Evolutionary conservation across 2,113 vertebrate species (phyloP).

Genomic region (Dolichotis patagonum): DNA sequence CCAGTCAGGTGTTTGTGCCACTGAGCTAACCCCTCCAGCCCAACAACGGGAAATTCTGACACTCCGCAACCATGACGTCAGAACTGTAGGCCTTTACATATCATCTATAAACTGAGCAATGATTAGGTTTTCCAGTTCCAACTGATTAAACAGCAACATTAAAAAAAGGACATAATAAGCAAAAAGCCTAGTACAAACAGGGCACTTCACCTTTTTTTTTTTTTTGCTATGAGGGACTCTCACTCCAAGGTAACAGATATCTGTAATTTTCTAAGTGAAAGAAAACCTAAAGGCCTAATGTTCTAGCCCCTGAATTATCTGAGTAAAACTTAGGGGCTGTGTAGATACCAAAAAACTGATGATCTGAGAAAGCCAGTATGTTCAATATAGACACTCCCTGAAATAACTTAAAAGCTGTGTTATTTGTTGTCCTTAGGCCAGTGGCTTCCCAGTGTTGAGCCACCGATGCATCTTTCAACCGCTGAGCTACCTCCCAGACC

Average conservation of each 20-base stretch:
- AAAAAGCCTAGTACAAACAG: neutral
- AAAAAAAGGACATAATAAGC: neutral
- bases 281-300: neutral
- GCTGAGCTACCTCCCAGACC: neutral
- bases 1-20: no score
- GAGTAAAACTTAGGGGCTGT: neutral
- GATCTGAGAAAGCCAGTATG: neutral
- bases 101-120: neutral
- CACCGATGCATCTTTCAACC: neutral
- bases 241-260: neutral
- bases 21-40: no score
- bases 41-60: neutral
- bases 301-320: neutral
- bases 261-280: neutral
- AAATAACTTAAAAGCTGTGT: conserved; percentile 42
- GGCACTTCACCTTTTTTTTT: neutral
- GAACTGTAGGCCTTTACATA: neutral
- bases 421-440: neutral
- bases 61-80: conserved; percentile 1
- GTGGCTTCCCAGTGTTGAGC: neutral
- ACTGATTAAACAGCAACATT: neutral
- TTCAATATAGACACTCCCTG: neutral
- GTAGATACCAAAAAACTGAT: conserved; percentile 49
- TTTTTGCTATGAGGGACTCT: neutral
- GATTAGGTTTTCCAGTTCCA: neutral